Conservation (phyloP, 2,113 vertebrate genomes). For the Oophaga pumilio region DNA sequence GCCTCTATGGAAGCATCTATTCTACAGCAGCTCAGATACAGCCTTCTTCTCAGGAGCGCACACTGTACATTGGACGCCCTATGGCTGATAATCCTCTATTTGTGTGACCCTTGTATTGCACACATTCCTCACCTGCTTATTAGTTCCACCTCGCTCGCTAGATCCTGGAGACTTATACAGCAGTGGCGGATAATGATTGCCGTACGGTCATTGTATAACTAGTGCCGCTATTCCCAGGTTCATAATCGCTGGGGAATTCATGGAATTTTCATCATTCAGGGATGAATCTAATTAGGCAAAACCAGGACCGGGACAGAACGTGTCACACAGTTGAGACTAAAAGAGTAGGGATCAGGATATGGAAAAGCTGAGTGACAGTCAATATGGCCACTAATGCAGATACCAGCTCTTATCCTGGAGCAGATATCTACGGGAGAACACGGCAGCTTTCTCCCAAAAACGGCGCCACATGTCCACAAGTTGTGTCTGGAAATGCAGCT, state of each 20-base stretch:
- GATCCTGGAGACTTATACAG: neutral
- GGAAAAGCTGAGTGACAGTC: neutral
- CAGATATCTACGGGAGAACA: too few relatives aligned
- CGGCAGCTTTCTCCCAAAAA: too few relatives aligned
- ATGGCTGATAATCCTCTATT: too few relatives aligned
- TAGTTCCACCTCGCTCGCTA: constrained; percentile 2
- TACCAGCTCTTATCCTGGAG: too few relatives aligned
- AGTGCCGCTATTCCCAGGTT: neutral
- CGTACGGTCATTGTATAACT: constrained; percentile 2
- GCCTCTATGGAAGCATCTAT: too few relatives aligned
- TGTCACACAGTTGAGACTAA: neutral
- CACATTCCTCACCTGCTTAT: constrained; percentile 7
- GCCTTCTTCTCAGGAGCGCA: too few relatives aligned
- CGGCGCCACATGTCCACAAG: too few relatives aligned
- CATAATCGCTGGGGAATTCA: neutral
- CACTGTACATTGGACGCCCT: too few relatives aligned
- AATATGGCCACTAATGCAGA: too few relatives aligned
- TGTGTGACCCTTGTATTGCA: neutral
- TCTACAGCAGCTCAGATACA: too few relatives aligned
- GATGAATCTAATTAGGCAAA: constrained; percentile 1
- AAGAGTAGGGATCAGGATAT: neutral
- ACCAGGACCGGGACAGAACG: neutral
- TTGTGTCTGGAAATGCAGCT: too few relatives aligned
- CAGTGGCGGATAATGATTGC: neutral
- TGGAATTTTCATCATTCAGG: constrained; percentile 16